Evolutionary conservation across 1,140 invertebrate genomes (phyloP).

Genomic region (Zaprionus tsacasi): DNA sequence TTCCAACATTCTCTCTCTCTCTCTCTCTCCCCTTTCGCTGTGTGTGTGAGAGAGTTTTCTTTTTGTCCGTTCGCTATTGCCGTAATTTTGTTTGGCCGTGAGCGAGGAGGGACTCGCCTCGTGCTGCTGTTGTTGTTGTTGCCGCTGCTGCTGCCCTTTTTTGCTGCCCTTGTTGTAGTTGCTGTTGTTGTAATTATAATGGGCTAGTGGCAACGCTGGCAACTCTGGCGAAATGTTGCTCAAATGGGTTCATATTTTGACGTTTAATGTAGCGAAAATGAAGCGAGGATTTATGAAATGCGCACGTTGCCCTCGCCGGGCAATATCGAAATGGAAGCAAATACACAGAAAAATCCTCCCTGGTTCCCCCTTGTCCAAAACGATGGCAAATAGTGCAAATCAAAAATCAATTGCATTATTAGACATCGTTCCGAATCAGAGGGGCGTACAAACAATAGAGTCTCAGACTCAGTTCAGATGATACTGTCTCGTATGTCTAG

Average conservation of each 20-base stretch:
- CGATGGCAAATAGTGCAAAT: conserved; percentile 57
- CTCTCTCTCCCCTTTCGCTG: background rate
- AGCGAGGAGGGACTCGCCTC: conserved; percentile 26
- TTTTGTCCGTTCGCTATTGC: conserved; percentile 76
- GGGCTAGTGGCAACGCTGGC: conserved; percentile 59
- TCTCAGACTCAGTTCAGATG: conserved; percentile 28
- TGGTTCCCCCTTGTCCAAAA: conserved; percentile 11
- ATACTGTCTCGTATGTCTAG: conserved; percentile 50
- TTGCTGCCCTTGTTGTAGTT: conserved; percentile 28
- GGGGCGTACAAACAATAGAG: conserved; percentile 39
- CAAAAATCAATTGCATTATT: conserved; percentile 83
- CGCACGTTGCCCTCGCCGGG: conserved; percentile 66
- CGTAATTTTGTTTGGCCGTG: conserved; percentile 66
- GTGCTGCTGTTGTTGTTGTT: conserved; percentile 46
- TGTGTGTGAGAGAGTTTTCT: conserved; percentile 46
- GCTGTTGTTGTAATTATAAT: conserved; percentile 76
- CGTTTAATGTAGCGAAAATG: conserved; percentile 83
- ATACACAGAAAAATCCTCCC: conserved; percentile 6
- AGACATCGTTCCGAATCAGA: conserved; percentile 58
- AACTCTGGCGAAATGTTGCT: conserved; percentile 66
- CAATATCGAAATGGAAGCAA: conserved; percentile 36
- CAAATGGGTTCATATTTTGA: conserved; percentile 82
- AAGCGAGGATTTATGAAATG: conserved; percentile 79
- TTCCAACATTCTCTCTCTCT: background rate
- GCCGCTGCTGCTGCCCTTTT: conserved; percentile 10